Evolutionary conservation across 2,797 vertebrate genomes (phyloP), one percentile per base, ranked within the genome.

Genomic region (Lacerta viridis): DNA sequence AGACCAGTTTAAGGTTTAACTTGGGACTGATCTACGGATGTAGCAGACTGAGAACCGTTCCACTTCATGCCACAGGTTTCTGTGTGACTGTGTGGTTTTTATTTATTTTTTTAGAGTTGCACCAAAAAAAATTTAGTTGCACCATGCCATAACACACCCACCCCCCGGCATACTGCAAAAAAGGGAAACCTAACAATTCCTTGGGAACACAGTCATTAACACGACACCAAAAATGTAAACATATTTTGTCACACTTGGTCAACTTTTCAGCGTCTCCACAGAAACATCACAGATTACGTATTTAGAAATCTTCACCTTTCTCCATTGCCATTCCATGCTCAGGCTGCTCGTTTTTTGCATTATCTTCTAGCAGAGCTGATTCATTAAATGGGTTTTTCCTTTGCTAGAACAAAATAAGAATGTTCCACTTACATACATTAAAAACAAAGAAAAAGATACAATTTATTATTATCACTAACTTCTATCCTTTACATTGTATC

Each of bases 351-450:
- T 78, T 90, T 78, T 94, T 64, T 43, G 92, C 89, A 61, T 93
- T 79, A 86, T 96, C 94, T 86, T 41, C 91, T 83, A 81, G 89
- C 36, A 76, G 23, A 59, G n/a, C 76, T 1, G 93, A 94, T 43
- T 55, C 96, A 96, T 98, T 98, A 95, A 99, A 99, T 0, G 98
- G 98, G 95, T 99, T 99, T 96, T 95, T 97, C 93, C 98, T 98
- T 96, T 96, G 95, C 98, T 98, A 91, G 72, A 96, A 95, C 18
- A 88, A 29, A 64, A 88, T 96, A 94, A 0, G 80, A 72, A 17
- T 59, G 7, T 85, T 83, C 74, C 25, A 80, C 66, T 13, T 86
- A 84, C 33, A 33, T 33, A 33, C 33, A 33, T 33, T 33, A 33
- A 33, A 33, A 33, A 33, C 33, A 33, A 33, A 33, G 33, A 33